Evolutionary conservation across 2,113 vertebrate genomes (phyloP).

Genomic region (Phalacrocorax brasilianus): DNA sequence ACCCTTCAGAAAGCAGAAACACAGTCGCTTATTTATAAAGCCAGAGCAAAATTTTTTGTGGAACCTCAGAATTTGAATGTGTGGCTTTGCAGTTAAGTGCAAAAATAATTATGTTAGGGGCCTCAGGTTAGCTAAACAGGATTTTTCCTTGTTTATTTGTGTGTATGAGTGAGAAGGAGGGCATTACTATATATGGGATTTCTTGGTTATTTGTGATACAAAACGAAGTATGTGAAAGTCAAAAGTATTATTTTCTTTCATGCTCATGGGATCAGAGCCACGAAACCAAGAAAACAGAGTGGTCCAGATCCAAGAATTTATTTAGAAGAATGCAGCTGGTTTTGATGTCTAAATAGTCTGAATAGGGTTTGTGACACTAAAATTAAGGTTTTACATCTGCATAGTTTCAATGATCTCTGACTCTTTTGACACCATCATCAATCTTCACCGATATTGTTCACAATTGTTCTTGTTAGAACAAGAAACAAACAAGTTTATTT

Average conservation of each 20-base stretch:
- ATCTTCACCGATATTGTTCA: not conserved
- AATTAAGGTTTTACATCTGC: not conserved
- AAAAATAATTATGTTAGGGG: not conserved
- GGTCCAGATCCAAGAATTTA: not conserved
- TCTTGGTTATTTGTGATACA: not conserved
- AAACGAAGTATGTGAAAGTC: not conserved
- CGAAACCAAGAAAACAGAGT: not conserved
- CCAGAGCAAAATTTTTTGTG: not conserved
- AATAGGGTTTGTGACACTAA: not conserved
- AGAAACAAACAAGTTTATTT: not conserved
- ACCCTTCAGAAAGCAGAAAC: not conserved
- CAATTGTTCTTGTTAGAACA: not conserved
- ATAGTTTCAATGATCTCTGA: not conserved
- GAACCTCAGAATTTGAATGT: not conserved
- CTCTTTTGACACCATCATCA: not conserved
- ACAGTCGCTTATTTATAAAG: not conserved
- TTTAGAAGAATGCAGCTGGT: not conserved
- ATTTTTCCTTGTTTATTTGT: not conserved
- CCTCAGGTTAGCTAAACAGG: not conserved
- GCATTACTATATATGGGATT: not conserved
- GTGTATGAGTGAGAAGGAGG: not conserved
- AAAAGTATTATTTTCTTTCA: not conserved
- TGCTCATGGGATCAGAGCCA: not conserved
- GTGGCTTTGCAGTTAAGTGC: not conserved
- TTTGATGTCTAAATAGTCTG: not conserved